phyloP scores from a whole-genome alignment of 2,888 invertebrate species.

The Cyrtodaria siliqua region DNA sequence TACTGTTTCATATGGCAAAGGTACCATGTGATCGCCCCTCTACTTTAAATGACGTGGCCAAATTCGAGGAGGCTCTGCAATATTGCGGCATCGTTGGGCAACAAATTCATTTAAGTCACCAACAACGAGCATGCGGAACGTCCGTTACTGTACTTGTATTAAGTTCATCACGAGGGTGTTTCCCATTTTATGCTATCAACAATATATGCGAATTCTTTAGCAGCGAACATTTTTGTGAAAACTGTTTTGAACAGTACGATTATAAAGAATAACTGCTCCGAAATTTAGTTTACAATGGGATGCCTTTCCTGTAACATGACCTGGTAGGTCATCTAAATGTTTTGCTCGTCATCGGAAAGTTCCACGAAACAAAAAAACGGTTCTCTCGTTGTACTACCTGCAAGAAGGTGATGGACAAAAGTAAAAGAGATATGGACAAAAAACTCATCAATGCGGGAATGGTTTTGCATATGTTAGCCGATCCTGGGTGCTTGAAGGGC shows the following conservation, averaged over 20 bases:
- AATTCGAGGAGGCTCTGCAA: no score
- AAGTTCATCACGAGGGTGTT: slow-evolving; percentile 14
- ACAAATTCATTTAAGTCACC: slow-evolving; percentile 17
- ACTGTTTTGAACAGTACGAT: slow-evolving; percentile 12
- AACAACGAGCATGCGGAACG: slow-evolving; percentile 10
- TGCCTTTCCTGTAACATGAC: no score
- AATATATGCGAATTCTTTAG: slow-evolving; percentile 21
- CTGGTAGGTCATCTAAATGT: slow-evolving; percentile 8
- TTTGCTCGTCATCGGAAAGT: no score
- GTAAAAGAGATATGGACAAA: neutral
- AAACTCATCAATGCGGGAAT: slow-evolving; percentile 14
- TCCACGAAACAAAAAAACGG: neutral
- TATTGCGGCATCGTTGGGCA: no score
- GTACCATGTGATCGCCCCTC: slow-evolving; percentile 1
- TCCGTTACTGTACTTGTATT: no score
- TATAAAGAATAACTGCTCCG: slow-evolving; percentile 1
- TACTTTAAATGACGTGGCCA: slow-evolving; percentile 7
- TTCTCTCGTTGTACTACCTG: slow-evolving; percentile 14
- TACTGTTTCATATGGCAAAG: slow-evolving; percentile 3
- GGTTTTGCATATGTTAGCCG: slow-evolving; percentile 13
- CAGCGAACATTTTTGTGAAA: slow-evolving; percentile 8
- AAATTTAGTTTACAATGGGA: slow-evolving; percentile 9
- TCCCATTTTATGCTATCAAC: slow-evolving; percentile 18
- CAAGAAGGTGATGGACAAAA: no score
- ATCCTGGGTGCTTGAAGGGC: no score